phyloP scores from a whole-genome alignment of 2,888 invertebrate genomes.

The Venustoraphidia nigricollis region DNA sequence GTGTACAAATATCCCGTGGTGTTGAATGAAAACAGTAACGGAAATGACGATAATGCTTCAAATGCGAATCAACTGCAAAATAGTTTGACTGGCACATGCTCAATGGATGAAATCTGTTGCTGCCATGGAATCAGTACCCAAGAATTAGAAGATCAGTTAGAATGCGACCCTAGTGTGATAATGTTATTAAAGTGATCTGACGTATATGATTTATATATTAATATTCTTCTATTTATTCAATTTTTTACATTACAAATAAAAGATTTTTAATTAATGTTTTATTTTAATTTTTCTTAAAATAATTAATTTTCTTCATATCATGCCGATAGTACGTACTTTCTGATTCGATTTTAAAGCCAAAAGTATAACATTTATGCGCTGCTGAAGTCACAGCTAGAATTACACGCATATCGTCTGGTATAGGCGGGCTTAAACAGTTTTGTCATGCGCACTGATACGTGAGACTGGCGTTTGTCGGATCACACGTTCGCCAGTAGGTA shows the following conservation, averaged over 20 bases:
- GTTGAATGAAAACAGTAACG: slow-evolving; percentile 23
- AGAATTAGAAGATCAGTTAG: slow-evolving; percentile 67
- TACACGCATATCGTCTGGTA: too few relatives aligned
- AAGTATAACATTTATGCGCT: too few relatives aligned
- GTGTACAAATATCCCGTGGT: slow-evolving; percentile 47
- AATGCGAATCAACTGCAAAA: slow-evolving; percentile 30
- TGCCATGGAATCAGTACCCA: slow-evolving; percentile 57
- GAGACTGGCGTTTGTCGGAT: too few relatives aligned
- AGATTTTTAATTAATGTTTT: background rate
- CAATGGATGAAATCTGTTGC: slow-evolving; percentile 84
- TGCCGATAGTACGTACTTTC: too few relatives aligned
- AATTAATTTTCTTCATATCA: background rate
- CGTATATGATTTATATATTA: too few relatives aligned
- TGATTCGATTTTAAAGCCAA: too few relatives aligned
- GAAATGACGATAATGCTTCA: slow-evolving; percentile 6
- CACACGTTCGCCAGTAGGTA: too few relatives aligned
- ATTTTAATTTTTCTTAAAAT: background rate
- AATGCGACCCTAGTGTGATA: slow-evolving; percentile 66
- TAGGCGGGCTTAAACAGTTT: too few relatives aligned
- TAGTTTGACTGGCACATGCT: slow-evolving; percentile 65
- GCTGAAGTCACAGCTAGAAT: too few relatives aligned
- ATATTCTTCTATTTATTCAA: too few relatives aligned
- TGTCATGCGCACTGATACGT: too few relatives aligned
- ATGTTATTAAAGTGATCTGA: slow-evolving; percentile 58
- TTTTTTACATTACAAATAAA: background rate